A percentile compares a stretch with the other conserved stretches of the same genome.
Evolutionary conservation across 2,113 vertebrate species (phyloP).

Genomic region (Astur gentilis): DNA sequence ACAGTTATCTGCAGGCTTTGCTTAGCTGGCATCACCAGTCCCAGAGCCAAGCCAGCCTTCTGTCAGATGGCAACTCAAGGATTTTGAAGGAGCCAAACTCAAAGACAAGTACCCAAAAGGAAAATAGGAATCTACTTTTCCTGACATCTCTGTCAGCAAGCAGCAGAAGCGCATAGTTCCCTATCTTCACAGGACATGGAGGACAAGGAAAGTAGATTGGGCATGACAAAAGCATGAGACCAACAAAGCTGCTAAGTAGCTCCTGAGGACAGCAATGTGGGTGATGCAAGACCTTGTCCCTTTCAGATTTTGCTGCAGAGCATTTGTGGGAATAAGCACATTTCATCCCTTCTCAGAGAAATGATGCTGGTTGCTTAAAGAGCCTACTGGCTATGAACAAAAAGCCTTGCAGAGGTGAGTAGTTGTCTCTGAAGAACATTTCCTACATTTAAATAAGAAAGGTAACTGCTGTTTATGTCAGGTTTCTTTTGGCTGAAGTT

Average conservation of each 20-base stretch:
- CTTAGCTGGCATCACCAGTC: background rate
- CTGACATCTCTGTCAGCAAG: background rate
- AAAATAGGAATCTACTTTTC: background rate
- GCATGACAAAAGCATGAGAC: background rate
- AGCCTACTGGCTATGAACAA: background rate
- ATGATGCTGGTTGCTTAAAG: background rate
- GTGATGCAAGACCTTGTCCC: background rate
- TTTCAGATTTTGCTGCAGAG: background rate
- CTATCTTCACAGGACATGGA: background rate
- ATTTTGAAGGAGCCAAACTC: background rate
- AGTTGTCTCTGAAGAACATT: background rate
- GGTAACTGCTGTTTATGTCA: background rate
- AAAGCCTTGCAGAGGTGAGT: background rate
- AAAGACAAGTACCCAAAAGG: background rate
- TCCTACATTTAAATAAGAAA: background rate
- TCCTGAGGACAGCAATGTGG: background rate
- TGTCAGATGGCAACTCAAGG: background rate
- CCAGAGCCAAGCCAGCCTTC: background rate
- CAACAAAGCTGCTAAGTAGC: background rate
- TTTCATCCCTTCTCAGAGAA: background rate
- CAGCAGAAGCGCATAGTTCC: background rate
- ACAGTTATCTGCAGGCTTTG: background rate
- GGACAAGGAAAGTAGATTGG: background rate
- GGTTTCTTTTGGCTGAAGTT: background rate
- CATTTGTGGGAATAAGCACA: accelerated